phyloP scores from a whole-genome alignment of 1,140 invertebrate species.

The Drosophila ohnishii region DNA sequence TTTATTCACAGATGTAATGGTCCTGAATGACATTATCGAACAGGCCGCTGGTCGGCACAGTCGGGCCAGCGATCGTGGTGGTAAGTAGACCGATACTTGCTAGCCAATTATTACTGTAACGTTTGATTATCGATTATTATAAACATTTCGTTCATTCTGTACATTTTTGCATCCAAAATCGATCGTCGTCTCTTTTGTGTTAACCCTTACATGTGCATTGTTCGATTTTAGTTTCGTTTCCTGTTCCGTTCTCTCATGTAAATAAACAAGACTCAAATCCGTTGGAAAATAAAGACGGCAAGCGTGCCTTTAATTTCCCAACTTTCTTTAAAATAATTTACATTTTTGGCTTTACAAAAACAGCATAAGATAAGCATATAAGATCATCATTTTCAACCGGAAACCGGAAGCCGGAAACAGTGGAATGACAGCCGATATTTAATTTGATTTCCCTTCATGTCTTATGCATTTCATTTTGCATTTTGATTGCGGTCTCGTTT shows the following conservation, averaged over 20 bases:
- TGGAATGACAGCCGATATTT: slow-evolving; percentile 4
- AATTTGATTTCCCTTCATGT: slow-evolving; percentile 22
- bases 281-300: not conserved
- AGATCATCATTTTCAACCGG: slow-evolving; percentile 16
- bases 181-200: slow-evolving; percentile 62
- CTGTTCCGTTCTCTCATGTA: slow-evolving; percentile 53
- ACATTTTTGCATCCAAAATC: slow-evolving; percentile 55
- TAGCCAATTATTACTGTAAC: slow-evolving; percentile 24
- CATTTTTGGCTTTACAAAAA: slow-evolving; percentile 24
- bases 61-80: slow-evolving; percentile 91
- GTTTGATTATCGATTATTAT: slow-evolving; percentile 33
- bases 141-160: slow-evolving; percentile 66
- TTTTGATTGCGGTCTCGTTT: slow-evolving; percentile 43
- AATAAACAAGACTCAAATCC: slow-evolving; percentile 35
- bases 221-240: slow-evolving; percentile 34
- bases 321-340: slow-evolving; percentile 8
- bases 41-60: slow-evolving; percentile 95
- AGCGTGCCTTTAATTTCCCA: slow-evolving; percentile 6
- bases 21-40: slow-evolving; percentile 98
- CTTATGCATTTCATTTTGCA: slow-evolving; percentile 46
- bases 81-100: slow-evolving; percentile 85
- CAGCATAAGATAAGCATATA: slow-evolving; percentile 24
- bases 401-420: not conserved
- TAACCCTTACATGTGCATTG: slow-evolving; percentile 62
- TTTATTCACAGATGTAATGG: slow-evolving; percentile 93